Base-by-base conservation (phyloP, 2,797 vertebrate species). In the Thalassophryne amazonica region DNA sequence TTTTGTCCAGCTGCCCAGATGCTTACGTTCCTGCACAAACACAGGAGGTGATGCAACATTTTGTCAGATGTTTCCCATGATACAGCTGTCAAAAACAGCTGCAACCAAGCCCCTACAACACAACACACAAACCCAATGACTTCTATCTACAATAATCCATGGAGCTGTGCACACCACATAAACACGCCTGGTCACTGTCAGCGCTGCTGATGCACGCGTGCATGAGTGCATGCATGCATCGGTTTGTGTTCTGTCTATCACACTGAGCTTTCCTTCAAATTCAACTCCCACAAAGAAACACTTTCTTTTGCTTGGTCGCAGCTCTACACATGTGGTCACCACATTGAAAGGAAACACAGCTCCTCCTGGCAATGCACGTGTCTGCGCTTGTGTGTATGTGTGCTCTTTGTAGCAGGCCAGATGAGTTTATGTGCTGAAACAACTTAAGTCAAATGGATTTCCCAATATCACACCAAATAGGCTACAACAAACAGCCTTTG, bases 41-140 rank as follows among this genome's bases (percentile, higher is more conserved):
- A 38, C 21, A 58, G 60, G 74, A 83, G 57, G 57, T 81, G 85
- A 87, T 78, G 83, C 72, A 88, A 85, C 47, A 6, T 75, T 77
- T 78, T 73, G 62, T 84, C 83, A 84, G 78, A 83, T 75, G 75
- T 69, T 88, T 76, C 73, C 56, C 60, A 62, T 78, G 50, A 76
- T 76, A 55, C 83, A 88, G 76, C 82, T 87, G 85, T 83, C 67
- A 64, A 36, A 70, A 59, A 61, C 86, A 86, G 86, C 83, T 86
- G 84, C 47, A 6, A 34, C 51, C 25, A 33, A 66, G 67, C 49
- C 73, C 56, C 46, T 58, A 46, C 53, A 68, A 17, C 29, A 48
- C 43, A 50, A 78, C 62, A 62, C 71, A 67, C 47, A 60, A 43
- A 32, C 27, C 53, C 41, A 36, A 60, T 24, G 20, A 20, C 19